These are phyloP conservation scores for Aleiodes sp. DNA, from an alignment of 1,140 invertebrate genomes.

Conservation along the genomic window DNA sequence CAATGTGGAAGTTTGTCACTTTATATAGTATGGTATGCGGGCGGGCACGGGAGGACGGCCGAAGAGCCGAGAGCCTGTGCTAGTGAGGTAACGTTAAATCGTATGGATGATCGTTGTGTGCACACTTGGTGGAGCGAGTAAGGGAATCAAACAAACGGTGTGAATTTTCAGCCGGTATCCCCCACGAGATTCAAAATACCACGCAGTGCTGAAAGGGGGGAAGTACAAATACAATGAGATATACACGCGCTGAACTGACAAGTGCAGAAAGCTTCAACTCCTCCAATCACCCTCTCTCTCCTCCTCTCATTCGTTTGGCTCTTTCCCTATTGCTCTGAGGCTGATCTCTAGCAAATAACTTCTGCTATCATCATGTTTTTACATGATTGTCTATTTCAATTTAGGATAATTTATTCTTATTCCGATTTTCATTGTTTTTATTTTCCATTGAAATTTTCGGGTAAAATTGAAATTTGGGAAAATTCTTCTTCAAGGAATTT, in stretches of 20 bases:
- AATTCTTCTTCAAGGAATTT: no score
- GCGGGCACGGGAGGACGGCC: slow-evolving; percentile 48
- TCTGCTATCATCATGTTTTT: no score
- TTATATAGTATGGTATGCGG: slow-evolving; percentile 53
- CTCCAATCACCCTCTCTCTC: neutral
- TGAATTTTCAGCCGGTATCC: neutral
- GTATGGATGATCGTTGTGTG: neutral
- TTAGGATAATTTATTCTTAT: no score
- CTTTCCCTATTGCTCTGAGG: no score
- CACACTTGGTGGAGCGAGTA: slow-evolving; percentile 44
- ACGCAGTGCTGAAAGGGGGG: neutral
- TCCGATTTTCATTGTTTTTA: no score
- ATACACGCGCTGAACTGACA: neutral
- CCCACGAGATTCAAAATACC: neutral
- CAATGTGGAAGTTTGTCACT: slow-evolving; percentile 56
- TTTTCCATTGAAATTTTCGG: no score
- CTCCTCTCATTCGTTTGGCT: no score
- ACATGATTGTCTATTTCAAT: no score
- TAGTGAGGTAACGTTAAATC: neutral
- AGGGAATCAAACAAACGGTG: slow-evolving; percentile 46
- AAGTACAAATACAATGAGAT: neutral
- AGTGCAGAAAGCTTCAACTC: slow-evolving; percentile 35
- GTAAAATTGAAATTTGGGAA: no score
- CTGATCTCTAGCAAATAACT: no score
- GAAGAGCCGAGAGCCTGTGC: slow-evolving; percentile 20